Evolutionary conservation across 1,140 invertebrate genomes (phyloP).

Genomic region (Medauroidea extradentata): DNA sequence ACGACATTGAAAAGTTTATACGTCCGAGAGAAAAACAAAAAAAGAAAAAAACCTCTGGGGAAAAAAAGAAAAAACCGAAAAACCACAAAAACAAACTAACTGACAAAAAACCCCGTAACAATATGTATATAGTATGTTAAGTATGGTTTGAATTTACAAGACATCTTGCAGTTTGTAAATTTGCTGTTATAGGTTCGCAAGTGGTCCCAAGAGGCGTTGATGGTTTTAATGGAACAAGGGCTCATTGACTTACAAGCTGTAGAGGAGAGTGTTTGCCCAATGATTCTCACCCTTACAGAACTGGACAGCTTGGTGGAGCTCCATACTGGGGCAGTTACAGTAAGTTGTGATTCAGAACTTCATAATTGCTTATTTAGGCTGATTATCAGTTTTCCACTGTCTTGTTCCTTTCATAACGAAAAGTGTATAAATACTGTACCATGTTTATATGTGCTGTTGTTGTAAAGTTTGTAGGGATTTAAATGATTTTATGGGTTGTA

Average conservation of each 20-base stretch:
- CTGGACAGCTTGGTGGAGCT: slow-evolving; percentile 48
- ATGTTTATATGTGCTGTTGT: too few relatives aligned
- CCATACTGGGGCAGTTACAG: slow-evolving; percentile 41
- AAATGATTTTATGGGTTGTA: too few relatives aligned
- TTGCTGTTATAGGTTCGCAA: slow-evolving; percentile 53
- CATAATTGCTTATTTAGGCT: background rate
- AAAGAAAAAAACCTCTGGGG: too few relatives aligned
- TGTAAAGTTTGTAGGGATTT: too few relatives aligned
- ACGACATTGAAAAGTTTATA: too few relatives aligned
- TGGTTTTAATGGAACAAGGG: slow-evolving; percentile 56
- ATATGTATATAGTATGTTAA: too few relatives aligned
- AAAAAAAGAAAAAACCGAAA: too few relatives aligned
- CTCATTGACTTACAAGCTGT: slow-evolving; percentile 54
- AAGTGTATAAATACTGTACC: background rate
- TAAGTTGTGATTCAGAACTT: slow-evolving; percentile 35
- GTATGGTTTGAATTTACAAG: too few relatives aligned
- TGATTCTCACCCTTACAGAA: slow-evolving; percentile 48
- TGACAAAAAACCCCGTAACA: too few relatives aligned
- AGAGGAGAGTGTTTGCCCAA: slow-evolving; percentile 55
- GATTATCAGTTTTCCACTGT: background rate
- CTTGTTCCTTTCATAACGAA: background rate
- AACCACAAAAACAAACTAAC: too few relatives aligned
- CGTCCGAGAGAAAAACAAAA: too few relatives aligned
- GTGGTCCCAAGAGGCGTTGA: slow-evolving; percentile 55
- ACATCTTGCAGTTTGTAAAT: slow-evolving; percentile 13